Percentiles rank a stretch among this genome's conserved stretches.
Evolutionary conservation across 2,888 invertebrate genomes (phyloP).

Genomic region (Entomobrya multifasciata): DNA sequence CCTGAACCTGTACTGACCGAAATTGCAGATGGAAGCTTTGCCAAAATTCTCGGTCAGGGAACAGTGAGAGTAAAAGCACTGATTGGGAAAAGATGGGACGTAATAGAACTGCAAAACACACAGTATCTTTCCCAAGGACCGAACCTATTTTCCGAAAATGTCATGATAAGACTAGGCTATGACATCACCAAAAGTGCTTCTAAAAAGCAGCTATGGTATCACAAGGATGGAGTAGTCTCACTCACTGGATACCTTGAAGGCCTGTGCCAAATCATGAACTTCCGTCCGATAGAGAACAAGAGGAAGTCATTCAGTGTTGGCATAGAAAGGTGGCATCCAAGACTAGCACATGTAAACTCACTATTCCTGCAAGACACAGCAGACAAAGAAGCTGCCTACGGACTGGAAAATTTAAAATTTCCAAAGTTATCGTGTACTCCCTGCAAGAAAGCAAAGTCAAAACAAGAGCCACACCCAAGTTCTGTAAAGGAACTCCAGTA

Average conservation of each 20-base stretch:
- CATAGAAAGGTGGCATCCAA: constrained; percentile 33
- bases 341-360: constrained; percentile 26
- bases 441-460: constrained; percentile 27
- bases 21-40: constrained; percentile 49
- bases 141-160: constrained; percentile 71
- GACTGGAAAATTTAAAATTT: constrained; percentile 29
- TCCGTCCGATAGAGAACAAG: background rate
- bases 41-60: constrained; percentile 27
- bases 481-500: background rate
- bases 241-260: too few species aligned
- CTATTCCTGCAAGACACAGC: constrained; percentile 3
- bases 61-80: constrained; percentile 65
- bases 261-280: constrained; percentile 20
- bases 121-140: constrained; percentile 64
- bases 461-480: background rate
- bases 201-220: too few species aligned
- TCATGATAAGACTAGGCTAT: constrained; percentile 61
- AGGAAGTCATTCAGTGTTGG: background rate
- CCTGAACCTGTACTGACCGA: constrained; percentile 27
- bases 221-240: too few species aligned
- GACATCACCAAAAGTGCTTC: constrained; percentile 28
- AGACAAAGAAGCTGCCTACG: constrained; percentile 10
- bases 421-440: background rate
- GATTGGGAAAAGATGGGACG: constrained; percentile 45
- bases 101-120: constrained; percentile 54